Evolutionary conservation across 2,113 vertebrate genomes (phyloP), one percentile per base, ranked within the genome.

Genomic region (Brachyhypopomus occidentalis): DNA sequence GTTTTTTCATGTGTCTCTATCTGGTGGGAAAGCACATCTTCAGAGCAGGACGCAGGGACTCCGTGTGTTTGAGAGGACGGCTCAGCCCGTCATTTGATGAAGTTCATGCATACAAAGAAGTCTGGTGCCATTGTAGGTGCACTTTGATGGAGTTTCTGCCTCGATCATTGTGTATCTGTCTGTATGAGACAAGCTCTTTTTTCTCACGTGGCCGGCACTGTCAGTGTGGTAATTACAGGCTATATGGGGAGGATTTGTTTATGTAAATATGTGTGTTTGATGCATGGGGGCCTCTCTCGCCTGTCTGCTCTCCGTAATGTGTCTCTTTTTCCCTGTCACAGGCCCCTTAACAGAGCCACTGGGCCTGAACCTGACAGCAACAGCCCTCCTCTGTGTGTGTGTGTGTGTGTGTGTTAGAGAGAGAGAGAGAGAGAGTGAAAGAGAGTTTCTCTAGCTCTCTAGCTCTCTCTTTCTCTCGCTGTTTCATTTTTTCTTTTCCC

Each of bases 261-360:
- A 90, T 91, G 88, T 86, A 89, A 90, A 90, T 89, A 85, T 82
- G 85, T 73, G 81, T 78, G 72, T 88, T 89, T 88, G 86, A 89
- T 86, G 85, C 84, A 88, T 83, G 87, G 72, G 66, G 78, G 88
- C 84, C 74, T 80, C 85, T 85, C 85, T 80, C 73, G 81, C 85
- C 77, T 79, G 72, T 85, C 76, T 62, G 66, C 78, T 74, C 75
- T 85, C 80, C 34, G 30, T 66, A 75, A 23, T 55, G 69, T 45
- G 77, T 78, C 85, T 83, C 81, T 86, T 84, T 84, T 78, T 84
- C 84, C 71, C 77, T 75, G 78, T 82, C 77, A 86, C 67, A 79
- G 82, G 56, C 83, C 78, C 79, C 76, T 84, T 86, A 77, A 84
- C 75, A 84, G 63, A 83, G 84, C 75, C 71, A 83, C 75, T 80